These are phyloP conservation scores for Clytia hemisphaerica DNA, from an alignment of 30 jellyfish, hydroid and myxozoan species.

Conservation along the genomic window DNA sequence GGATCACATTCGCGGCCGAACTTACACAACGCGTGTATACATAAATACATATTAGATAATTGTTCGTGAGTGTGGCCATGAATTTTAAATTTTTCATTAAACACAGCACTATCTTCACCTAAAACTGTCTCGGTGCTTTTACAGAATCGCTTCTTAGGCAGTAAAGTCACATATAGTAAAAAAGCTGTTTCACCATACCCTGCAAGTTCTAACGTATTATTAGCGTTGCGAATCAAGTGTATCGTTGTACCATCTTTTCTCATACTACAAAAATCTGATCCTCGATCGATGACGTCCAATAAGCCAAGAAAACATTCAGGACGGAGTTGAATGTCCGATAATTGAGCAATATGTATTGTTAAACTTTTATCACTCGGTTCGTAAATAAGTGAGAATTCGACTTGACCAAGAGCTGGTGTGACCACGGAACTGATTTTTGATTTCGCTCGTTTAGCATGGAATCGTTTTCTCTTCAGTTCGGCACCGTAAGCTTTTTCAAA, in stretches of 20 bases:
- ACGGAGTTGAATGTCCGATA: conserved; percentile 24
- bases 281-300: conserved; percentile 19
- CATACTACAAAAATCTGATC: too few species aligned
- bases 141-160: conserved; percentile 35
- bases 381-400: conserved; percentile 34
- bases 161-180: conserved; percentile 33
- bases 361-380: conserved; percentile 18
- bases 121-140: conserved; percentile 35
- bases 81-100: conserved; percentile 33
- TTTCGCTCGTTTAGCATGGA: too few species aligned
- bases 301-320: conserved; percentile 44
- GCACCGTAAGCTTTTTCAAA: background rate
- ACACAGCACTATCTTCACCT: conserved; percentile 33
- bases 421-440: too few species aligned
- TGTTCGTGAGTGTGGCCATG: conserved; percentile 21
- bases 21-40: conserved; percentile 51
- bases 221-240: conserved; percentile 25
- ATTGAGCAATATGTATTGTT: conserved; percentile 23
- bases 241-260: too few species aligned
- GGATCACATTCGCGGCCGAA: conserved; percentile 61
- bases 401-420: conserved; percentile 43
- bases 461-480: too few species aligned
- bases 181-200: conserved; percentile 36
- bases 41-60: background rate
- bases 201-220: conserved; percentile 21